These are phyloP conservation scores for Euphonia xanthogaster DNA, from an alignment of 2,797 vertebrate genomes.

Conservation along the genomic window DNA sequence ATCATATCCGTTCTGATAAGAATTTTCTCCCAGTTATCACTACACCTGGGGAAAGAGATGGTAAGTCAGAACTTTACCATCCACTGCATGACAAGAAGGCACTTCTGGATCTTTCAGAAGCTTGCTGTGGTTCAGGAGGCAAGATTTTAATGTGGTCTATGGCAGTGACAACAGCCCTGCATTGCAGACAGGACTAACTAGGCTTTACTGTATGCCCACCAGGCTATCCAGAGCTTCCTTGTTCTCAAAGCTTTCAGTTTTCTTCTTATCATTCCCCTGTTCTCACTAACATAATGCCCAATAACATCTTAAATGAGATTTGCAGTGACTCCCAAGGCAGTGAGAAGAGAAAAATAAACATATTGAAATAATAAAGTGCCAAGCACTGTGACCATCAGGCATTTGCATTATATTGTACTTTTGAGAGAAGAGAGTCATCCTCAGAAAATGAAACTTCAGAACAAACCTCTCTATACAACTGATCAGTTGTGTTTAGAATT, in stretches of 20 bases:
- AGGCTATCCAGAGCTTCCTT: background rate
- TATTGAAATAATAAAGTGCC: background rate
- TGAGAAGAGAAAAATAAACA: background rate
- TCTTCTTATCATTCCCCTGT: background rate
- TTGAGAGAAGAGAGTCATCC: background rate
- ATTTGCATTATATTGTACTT: background rate
- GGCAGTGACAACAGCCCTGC: background rate
- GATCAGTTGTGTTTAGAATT: background rate
- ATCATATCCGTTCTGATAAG: background rate
- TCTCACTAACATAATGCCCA: background rate
- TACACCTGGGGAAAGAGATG: background rate
- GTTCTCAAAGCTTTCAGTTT: background rate
- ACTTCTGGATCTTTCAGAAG: background rate
- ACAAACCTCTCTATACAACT: background rate
- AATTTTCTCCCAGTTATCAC: background rate
- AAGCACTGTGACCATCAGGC: background rate
- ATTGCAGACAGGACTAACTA: background rate
- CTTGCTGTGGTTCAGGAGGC: background rate
- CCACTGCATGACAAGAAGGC: background rate
- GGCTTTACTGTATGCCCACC: background rate
- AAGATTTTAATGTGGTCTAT: background rate
- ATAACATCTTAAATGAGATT: constrained; percentile 36
- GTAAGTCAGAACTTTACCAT: background rate
- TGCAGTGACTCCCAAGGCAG: constrained; percentile 36
- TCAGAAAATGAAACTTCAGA: background rate